Evolutionary conservation across 2,113 vertebrate genomes (phyloP).

Genomic region (Megatriorchis doriae): DNA sequence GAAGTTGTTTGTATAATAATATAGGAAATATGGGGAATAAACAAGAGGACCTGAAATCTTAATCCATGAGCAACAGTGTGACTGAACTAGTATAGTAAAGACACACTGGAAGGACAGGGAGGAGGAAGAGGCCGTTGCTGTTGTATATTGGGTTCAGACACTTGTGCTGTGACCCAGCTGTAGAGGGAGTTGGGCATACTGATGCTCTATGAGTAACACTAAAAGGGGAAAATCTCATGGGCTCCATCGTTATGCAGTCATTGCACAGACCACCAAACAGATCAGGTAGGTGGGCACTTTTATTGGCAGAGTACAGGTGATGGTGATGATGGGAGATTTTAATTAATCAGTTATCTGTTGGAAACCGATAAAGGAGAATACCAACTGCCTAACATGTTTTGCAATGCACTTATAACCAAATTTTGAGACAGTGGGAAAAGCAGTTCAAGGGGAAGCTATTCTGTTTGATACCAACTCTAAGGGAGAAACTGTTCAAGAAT

Average conservation of each 20-base stretch:
- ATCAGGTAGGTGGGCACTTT: neutral
- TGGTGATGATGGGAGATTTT: neutral
- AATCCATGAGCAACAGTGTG: neutral
- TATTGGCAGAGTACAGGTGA: neutral
- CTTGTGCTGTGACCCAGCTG: neutral
- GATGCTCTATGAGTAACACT: neutral
- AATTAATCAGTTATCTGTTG: neutral
- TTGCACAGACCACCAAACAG: neutral
- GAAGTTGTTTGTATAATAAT: neutral
- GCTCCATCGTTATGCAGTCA: neutral
- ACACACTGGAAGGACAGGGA: fast-evolving
- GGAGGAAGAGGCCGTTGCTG: neutral
- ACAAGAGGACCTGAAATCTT: neutral
- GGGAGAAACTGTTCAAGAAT: neutral
- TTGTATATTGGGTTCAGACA: neutral
- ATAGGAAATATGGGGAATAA: neutral
- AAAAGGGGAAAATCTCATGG: neutral
- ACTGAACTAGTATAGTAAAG: neutral
- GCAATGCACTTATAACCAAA: fast-evolving
- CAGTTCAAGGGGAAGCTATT: neutral
- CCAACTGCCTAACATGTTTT: neutral
- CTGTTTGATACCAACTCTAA: neutral
- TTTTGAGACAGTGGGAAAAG: neutral
- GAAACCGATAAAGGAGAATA: neutral
- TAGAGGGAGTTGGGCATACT: neutral